Evolutionary conservation across 2,888 invertebrate genomes (phyloP), one percentile per base, ranked within the genome.

Genomic region (Amiota communis): DNA sequence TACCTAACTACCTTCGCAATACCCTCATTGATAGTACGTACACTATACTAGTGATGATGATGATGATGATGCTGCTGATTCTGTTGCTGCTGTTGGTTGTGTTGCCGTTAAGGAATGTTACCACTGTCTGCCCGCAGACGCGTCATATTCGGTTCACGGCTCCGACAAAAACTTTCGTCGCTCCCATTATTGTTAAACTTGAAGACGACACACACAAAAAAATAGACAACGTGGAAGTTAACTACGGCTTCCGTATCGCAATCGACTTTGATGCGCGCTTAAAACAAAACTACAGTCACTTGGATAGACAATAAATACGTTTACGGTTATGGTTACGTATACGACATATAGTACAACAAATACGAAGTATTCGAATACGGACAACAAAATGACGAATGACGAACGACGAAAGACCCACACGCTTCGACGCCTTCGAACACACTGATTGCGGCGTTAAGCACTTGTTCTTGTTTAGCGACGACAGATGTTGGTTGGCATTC

Each of bases 401-500:
- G 59, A 53, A 15, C 11, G 13, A 72, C 51, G 17, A 48, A 17
- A 56, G 70, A 53, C 74, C 77, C 74, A 74, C 70, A 79, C 77
- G 74, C 76, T 78, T 75, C 74, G 71, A 74, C 73, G 80, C 75
- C 78, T 79, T 72, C 69, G 61, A 74, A 75, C 76, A 77, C 81
- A 84, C 85, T 82, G 74, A 83, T 81, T 82, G 77, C 81, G 80
- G 84, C 83, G 83, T 81, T 84, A 78, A 36, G 36, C 36, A 36
- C 36, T 36, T 36, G 36, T 36, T 36, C 36, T 36, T 36, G 36
- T 36, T 36, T 36, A 36, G 36, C 6, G 3, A 10, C 36, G 13
- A 53, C 53, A 53, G 53, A 53, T 53, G 12, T n/a, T 12, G 53
- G n/a, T 53, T 53, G 13, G 53, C 13, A 53, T 53, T 53, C 53